phyloP scores from a whole-genome alignment of 2,797 vertebrate genomes.

The Macropodus opercularis region DNA sequence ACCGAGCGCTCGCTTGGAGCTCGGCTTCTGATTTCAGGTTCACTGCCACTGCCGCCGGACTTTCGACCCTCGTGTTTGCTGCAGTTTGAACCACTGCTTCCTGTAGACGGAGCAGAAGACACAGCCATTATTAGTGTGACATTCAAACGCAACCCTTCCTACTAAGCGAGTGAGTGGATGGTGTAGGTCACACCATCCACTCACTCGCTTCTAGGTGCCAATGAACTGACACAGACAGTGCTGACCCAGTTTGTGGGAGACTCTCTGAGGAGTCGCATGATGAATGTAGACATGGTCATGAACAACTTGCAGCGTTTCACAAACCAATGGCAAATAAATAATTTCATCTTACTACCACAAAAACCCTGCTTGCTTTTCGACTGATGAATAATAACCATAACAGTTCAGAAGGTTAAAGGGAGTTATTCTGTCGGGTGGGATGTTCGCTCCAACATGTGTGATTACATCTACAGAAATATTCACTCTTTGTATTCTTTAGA shows the following conservation, averaged over 20 bases:
- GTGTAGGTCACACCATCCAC: slow-evolving; percentile 17
- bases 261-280: slow-evolving; percentile 56
- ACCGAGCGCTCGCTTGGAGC: slow-evolving; percentile 86
- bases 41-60: slow-evolving; percentile 90
- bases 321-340: slow-evolving; percentile 44
- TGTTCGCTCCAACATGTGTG: not conserved
- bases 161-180: slow-evolving; percentile 17
- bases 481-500: no score
- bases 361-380: slow-evolving; percentile 22
- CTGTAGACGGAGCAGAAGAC: slow-evolving; percentile 70
- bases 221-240: slow-evolving; percentile 26
- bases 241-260: slow-evolving; percentile 58
- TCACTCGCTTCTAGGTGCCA: slow-evolving; percentile 21
- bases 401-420: not conserved
- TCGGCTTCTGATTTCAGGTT: slow-evolving; percentile 89
- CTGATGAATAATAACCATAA: slow-evolving; percentile 6
- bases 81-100: slow-evolving; percentile 96
- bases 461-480: slow-evolving; percentile 6
- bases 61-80: slow-evolving; percentile 90
- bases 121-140: slow-evolving; percentile 1
- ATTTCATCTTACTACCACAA: slow-evolving; percentile 49
- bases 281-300: slow-evolving; percentile 47
- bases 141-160: not conserved
- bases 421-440: not conserved
- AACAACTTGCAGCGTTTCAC: slow-evolving; percentile 36